Evolutionary conservation across 2,888 invertebrate genomes (phyloP), one percentile per base, ranked within the genome.

Genomic region (Melolontha melolontha): DNA sequence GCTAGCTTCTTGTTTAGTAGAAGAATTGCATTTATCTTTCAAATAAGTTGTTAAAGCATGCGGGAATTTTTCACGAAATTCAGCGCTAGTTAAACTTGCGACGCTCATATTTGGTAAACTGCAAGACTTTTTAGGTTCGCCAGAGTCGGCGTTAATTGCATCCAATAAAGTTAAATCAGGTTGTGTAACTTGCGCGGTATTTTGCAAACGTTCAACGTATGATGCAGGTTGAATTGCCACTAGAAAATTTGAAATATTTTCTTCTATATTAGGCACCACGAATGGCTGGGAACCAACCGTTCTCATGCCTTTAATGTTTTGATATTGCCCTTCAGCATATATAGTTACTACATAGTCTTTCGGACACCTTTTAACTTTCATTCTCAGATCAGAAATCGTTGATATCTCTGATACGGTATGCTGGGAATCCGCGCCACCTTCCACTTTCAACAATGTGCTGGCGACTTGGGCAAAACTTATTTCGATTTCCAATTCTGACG

Each of bases 381-480:
- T 66, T 1, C 57, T 50, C 27, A 66, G 2, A n/a, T 66, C 66
- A 17, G 66, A 66, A 27, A 66, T 59, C 0, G 50, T 50, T 6
- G 66, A 66, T 1, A 66, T 40, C 27, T 66, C 50, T 2, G 66
- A 59, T 2, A 66, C 50, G 0, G 66, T 66, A 8, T 11, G 22
- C 41, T 66, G 66, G 10, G 55, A 55, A 12, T 40, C 51, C 4
- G 68, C 59, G 7, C 65, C 68, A 17, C 65, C 64, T 44, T 62
- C 59, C 7, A 68, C 59, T 6, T 64, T 27, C 11, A 68, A 44
- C 11, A 68, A n/a, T 1, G 64, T 68, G 41, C 68, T 65, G 14
- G 50, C 59, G 39, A 68, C 51, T 29, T 68, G 16, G n/a, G 52
- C 22, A 14, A 51, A 42, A 27, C 51, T 27, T 27, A 42, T 12